Evolutionary conservation across 1,140 invertebrate genomes (phyloP).

Genomic region (Papilio helenus): DNA sequence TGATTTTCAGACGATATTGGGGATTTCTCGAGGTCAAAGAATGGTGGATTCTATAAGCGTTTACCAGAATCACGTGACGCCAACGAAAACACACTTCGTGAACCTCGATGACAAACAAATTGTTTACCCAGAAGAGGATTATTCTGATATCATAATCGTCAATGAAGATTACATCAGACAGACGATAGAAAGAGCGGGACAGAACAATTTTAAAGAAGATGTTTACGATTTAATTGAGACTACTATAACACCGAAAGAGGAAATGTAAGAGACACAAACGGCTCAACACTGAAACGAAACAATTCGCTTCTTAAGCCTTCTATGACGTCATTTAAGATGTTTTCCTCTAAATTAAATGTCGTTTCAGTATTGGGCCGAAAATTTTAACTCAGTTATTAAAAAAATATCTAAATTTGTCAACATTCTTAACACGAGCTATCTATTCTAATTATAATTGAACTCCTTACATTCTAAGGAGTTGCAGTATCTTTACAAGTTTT

Average conservation of each 20-base stretch:
- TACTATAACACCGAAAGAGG: constrained; percentile 56
- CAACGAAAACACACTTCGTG: constrained; percentile 57
- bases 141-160: constrained; percentile 77
- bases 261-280: constrained; percentile 40
- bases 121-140: constrained; percentile 74
- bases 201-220: constrained; percentile 55
- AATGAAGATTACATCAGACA: constrained; percentile 74
- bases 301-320: too few species aligned
- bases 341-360: too few species aligned
- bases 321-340: too few species aligned
- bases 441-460: background rate
- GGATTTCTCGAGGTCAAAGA: constrained; percentile 83
- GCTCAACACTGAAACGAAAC: too few species aligned
- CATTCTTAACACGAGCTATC: background rate
- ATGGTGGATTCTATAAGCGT: constrained; percentile 70
- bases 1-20: constrained; percentile 87
- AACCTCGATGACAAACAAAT: constrained; percentile 73
- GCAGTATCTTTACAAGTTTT: too few species aligned
- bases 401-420: too few species aligned
- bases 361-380: too few species aligned
- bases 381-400: too few species aligned
- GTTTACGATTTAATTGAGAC: constrained; percentile 55
- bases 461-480: background rate
- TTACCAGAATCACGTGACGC: constrained; percentile 72
- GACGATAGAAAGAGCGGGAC: constrained; percentile 53